phyloP scores from a whole-genome alignment of 2,113 vertebrate species.

The Dendrocopos noguchii region DNA sequence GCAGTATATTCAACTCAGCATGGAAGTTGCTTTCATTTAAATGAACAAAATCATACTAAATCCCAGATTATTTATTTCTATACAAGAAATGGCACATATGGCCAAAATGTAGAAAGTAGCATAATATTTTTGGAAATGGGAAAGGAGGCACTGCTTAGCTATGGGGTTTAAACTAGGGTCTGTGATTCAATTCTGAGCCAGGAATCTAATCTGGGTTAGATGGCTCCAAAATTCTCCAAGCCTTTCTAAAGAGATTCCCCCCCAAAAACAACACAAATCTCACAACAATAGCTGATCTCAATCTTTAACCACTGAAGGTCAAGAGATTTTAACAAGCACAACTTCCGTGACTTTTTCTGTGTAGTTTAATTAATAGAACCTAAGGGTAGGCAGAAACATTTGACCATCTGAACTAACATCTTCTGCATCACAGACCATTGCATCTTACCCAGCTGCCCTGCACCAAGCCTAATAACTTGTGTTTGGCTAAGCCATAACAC shows the following conservation, averaged over 20 bases:
- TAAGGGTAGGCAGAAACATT: slow-evolving; percentile 5
- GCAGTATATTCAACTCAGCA: not conserved
- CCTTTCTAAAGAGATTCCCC: not conserved
- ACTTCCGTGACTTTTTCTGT: not conserved
- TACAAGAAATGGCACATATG: not conserved
- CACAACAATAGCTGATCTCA: not conserved
- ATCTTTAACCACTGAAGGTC: not conserved
- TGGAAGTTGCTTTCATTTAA: not conserved
- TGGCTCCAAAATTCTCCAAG: slow-evolving; percentile 1
- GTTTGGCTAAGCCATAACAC: not conserved
- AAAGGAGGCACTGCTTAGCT: not conserved
- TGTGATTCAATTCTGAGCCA: not conserved
- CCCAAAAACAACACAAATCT: not conserved
- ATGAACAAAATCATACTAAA: not conserved
- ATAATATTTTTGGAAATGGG: not conserved
- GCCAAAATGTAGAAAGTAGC: not conserved
- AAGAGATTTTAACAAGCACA: slow-evolving; percentile 29
- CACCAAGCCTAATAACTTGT: not conserved
- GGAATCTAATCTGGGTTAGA: not conserved
- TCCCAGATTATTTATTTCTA: slow-evolving; percentile 24
- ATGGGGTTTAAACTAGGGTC: not conserved
- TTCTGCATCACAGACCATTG: not conserved
- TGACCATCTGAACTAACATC: slow-evolving; percentile 37
- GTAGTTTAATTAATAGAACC: slow-evolving; percentile 55
- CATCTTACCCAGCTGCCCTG: not conserved